Percentiles rank a stretch among this genome's conserved stretches.
These are phyloP conservation scores for Mactra quadrangularis DNA, from an alignment of 1,140 invertebrate species.

Conservation along the genomic window DNA sequence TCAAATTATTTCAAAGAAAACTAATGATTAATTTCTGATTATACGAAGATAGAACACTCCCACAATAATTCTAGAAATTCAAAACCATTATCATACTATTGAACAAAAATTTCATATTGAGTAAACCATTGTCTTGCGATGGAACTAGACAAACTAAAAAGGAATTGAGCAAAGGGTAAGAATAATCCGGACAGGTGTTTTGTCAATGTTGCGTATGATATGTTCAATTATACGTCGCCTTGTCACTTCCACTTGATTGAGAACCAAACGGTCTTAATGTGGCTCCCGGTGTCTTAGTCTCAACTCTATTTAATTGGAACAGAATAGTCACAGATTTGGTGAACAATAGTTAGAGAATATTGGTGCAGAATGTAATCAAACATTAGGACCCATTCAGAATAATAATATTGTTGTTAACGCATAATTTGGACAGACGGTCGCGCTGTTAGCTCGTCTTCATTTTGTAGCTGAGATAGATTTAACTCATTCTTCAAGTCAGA, in stretches of 20 bases:
- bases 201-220: constrained; percentile 59
- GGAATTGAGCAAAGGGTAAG: background rate
- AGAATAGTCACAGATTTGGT: constrained; percentile 10
- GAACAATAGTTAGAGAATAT: constrained; percentile 51
- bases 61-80: too few species aligned
- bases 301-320: constrained; percentile 50
- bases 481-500: constrained; percentile 28
- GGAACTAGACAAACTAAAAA: too few species aligned
- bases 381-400: constrained; percentile 25
- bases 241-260: constrained; percentile 38
- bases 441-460: constrained; percentile 54
- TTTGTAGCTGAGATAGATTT: constrained; percentile 51
- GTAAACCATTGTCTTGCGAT: too few species aligned
- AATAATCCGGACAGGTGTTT: constrained; percentile 53
- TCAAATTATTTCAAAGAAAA: too few species aligned
- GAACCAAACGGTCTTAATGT: constrained; percentile 34
- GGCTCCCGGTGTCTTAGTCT: constrained; percentile 31
- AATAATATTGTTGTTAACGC: constrained; percentile 55
- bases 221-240: constrained; percentile 7
- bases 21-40: too few species aligned
- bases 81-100: too few species aligned
- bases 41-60: too few species aligned
- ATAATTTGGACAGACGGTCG: constrained; percentile 53
- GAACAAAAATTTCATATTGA: too few species aligned
- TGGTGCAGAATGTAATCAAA: constrained; percentile 62